These are phyloP conservation scores for Arrhopalites spinosus DNA, from an alignment of 2,888 invertebrate genomes.

Conservation along the genomic window DNA sequence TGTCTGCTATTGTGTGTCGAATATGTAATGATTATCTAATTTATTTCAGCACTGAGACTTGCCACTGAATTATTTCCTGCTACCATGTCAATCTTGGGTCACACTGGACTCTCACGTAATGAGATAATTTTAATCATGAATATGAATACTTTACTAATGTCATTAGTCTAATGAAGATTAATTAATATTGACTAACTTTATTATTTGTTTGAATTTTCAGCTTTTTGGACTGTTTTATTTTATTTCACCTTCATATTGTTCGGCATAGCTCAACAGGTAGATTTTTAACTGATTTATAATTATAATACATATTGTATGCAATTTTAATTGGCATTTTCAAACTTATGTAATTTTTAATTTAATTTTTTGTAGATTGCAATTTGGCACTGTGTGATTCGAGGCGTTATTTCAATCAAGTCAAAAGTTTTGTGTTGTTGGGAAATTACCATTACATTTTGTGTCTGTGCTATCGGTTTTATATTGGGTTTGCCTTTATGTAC, in stretches of 20 bases:
- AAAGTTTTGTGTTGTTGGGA: conserved; percentile 75
- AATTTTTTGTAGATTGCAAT: conserved; percentile 69
- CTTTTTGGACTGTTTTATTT: conserved; percentile 86
- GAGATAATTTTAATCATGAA: too few relatives aligned
- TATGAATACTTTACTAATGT: too few relatives aligned
- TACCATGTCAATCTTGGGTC: conserved; percentile 76
- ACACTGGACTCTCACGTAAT: conserved; percentile 70
- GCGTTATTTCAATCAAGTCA: conserved; percentile 78
- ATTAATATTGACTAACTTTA: too few relatives aligned
- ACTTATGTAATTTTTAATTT: background rate
- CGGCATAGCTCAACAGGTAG: conserved; percentile 80
- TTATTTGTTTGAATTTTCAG: conserved; percentile 57
- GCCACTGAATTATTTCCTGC: conserved; percentile 91
- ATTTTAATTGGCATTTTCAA: background rate
- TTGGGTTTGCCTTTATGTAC: conserved; percentile 85
- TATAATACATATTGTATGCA: too few relatives aligned
- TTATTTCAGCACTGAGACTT: conserved; percentile 66
- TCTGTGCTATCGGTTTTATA: conserved; percentile 80
- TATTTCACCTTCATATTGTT: conserved; percentile 83
- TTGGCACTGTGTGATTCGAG: conserved; percentile 89
- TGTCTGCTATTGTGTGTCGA: conserved; percentile 2
- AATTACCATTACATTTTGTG: conserved; percentile 80
- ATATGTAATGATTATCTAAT: background rate
- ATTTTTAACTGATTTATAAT: too few relatives aligned
- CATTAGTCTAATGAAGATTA: too few relatives aligned